phyloP scores from a whole-genome alignment of 2,113 vertebrate species.

The Nothocercus nigrocapillus region DNA sequence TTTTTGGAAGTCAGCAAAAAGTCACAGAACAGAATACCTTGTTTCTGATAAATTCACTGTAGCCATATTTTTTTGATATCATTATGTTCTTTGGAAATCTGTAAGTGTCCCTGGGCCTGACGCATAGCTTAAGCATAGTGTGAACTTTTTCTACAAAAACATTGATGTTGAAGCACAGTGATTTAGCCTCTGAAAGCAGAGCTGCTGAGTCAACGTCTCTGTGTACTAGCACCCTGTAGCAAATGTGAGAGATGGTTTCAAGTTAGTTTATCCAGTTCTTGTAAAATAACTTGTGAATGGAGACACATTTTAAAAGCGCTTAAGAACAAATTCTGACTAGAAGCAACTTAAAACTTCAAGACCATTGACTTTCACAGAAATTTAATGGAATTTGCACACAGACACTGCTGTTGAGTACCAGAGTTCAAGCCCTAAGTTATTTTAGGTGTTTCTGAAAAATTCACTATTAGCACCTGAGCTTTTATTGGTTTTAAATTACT shows the following conservation, averaged over 20 bases:
- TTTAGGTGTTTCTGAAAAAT: neutral
- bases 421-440: neutral
- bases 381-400: neutral
- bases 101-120: neutral
- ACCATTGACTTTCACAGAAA: neutral
- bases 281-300: neutral
- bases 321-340: neutral
- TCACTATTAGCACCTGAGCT: neutral
- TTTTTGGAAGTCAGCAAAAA: neutral
- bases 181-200: neutral
- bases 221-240: neutral
- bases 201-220: neutral
- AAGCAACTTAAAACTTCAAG: neutral
- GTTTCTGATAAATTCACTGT: neutral
- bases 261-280: neutral
- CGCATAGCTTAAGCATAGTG: neutral
- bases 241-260: neutral
- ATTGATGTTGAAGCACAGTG: neutral
- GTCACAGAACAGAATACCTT: neutral
- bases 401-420: neutral
- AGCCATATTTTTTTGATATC: neutral
- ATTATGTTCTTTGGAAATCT: neutral
- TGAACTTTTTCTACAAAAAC: neutral
- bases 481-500: neutral
- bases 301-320: neutral